phyloP scores from a whole-genome alignment of 2,797 vertebrate species.

The Parotocinclus haroldoi region DNA sequence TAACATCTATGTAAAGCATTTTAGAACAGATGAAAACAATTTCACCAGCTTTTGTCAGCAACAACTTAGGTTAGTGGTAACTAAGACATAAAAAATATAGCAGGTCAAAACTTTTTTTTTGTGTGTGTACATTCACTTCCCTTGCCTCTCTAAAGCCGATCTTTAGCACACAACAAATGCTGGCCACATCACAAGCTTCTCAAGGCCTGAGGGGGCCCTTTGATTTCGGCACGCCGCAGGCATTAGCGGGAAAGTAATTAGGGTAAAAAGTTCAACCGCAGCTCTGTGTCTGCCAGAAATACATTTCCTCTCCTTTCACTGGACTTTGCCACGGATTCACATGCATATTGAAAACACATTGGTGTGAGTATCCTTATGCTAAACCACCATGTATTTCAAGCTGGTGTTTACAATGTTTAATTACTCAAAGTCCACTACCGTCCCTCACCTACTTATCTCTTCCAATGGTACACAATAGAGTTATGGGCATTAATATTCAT shows the following conservation, averaged over 20 bases:
- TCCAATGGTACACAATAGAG: too few species aligned
- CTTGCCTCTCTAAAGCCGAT: conserved; percentile 58
- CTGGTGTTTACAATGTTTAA: conserved; percentile 72
- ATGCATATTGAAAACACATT: conserved; percentile 81
- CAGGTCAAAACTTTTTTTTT: conserved; percentile 79
- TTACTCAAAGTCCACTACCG: conserved; percentile 43
- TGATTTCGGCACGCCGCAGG: conserved; percentile 89
- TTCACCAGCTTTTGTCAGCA: conserved; percentile 84
- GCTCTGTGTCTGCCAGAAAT: conserved; percentile 84
- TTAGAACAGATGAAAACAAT: conserved; percentile 83
- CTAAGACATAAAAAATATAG: conserved; percentile 64
- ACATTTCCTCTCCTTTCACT: conserved; percentile 81
- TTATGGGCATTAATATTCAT: too few species aligned
- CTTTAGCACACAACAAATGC: conserved; percentile 84
- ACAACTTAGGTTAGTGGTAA: conserved; percentile 85
- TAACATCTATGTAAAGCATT: conserved; percentile 58
- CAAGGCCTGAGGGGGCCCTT: conserved; percentile 81
- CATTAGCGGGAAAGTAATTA: conserved; percentile 92
- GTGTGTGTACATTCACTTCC: conserved; percentile 63
- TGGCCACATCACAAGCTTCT: conserved; percentile 88
- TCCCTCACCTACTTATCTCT: neutral
- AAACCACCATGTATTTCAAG: conserved; percentile 47
- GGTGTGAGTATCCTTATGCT: conserved; percentile 12
- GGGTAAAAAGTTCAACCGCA: conserved; percentile 98
- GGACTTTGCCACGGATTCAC: conserved; percentile 72